Conservation (phyloP, 2,113 vertebrate species). For the Aix galericulata region DNA sequence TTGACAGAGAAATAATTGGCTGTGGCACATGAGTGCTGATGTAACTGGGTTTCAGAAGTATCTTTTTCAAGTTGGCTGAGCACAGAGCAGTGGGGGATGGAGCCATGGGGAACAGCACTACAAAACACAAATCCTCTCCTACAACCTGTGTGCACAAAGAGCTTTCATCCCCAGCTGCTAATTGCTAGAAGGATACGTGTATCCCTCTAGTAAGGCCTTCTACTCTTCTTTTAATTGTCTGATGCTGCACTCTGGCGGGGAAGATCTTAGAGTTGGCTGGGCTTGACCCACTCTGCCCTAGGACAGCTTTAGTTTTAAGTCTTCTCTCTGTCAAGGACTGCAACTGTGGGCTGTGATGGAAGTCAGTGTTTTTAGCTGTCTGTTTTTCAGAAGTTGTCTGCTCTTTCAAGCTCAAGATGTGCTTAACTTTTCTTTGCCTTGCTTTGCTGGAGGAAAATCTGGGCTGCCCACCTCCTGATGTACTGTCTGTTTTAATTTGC, state of each 20-base stretch:
- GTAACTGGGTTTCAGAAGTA: neutral
- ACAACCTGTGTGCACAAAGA: neutral
- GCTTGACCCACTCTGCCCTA: neutral
- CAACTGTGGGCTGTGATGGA: neutral
- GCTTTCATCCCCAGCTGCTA: neutral
- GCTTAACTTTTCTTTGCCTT: neutral
- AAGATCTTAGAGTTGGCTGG: neutral
- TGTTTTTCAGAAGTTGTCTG: neutral
- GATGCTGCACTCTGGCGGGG: neutral
- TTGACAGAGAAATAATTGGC: conserved; percentile 7
- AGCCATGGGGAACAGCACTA: neutral
- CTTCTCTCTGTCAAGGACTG: neutral
- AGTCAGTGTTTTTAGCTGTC: neutral
- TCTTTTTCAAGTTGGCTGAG: conserved; percentile 4
- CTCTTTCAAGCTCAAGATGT: neutral
- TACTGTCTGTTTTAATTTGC: neutral
- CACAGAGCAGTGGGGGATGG: neutral
- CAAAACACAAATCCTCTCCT: neutral
- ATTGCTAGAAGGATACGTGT: neutral
- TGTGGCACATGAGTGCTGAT: neutral
- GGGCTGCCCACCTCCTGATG: neutral
- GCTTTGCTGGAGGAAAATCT: neutral
- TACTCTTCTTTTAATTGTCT: neutral
- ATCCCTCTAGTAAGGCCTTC: neutral
- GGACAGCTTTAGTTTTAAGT: neutral